Base-by-base conservation (phyloP, 2,113 vertebrate genomes). In the Apeltes quadracus region DNA sequence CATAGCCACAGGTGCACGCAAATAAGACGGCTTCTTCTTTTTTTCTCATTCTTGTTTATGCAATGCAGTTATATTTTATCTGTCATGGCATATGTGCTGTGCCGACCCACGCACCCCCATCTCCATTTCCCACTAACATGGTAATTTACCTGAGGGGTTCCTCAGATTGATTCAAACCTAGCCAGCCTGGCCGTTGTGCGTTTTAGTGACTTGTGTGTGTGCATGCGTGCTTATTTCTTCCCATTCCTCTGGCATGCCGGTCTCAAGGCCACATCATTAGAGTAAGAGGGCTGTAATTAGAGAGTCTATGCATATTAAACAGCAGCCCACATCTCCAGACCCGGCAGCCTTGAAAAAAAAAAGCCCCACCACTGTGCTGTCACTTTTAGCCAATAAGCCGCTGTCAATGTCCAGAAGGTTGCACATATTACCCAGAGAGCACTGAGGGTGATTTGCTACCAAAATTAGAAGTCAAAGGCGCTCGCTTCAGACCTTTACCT, bases 231-330 rank as follows among this genome's bases (percentile, higher is more conserved):
- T 66, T 73, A 69, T 68, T 55, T 56, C 39, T 81, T 71, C 56
- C 78, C 61, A 51, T 84, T 76, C 61, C 68, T 78, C 57, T 74
- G 80, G n/a, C 58, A 81, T 85, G 76, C 22, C 36, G 69, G 75
- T 90, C 88, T 92, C 88, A 85, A 90, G 89, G 87, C 89, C 91
- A 88, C 86, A 87, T 91, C 84, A 87, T 93, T 89, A 89, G 82
- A 91, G 84, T 85, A 87, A 83, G 86, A 91, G 83, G 85, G 77
- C 77, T 83, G 85, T 92, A 92, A 93, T 93, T 93, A 93, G 84
- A 67, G 77, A 91, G 72, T 56, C 79, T 88, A 87, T 93, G 88
- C 88, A 93, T 93, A 92, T 91, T 92, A 91, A 94, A 90, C 81
- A 89, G 83, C 61, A 71, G 69, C 81, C 68, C 53, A 66, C 82